phyloP scores from a whole-genome alignment of 2,888 invertebrate species.

The Tuberolachnus salignus region DNA sequence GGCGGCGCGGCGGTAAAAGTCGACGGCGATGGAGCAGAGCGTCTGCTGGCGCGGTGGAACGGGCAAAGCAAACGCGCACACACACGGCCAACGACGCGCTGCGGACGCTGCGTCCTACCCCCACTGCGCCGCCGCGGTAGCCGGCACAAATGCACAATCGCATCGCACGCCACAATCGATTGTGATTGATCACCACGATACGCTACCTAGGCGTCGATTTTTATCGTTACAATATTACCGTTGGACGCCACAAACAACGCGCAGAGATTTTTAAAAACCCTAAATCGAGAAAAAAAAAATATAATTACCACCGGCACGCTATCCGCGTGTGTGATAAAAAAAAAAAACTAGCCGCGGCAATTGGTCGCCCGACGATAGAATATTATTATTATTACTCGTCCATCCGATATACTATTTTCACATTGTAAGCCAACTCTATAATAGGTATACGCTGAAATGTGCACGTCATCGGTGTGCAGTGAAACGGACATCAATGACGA shows the following conservation, averaged over 20 bases:
- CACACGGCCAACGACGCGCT: not conserved
- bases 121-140: not conserved
- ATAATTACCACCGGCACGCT: too few species aligned
- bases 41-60: constrained; percentile 20
- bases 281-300: too few species aligned
- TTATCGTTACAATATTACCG: too few species aligned
- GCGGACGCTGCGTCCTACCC: constrained; percentile 54
- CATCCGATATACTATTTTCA: too few species aligned
- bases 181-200: not conserved
- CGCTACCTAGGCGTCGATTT: too few species aligned
- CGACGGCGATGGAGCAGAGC: not conserved
- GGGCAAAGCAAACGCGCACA: not conserved
- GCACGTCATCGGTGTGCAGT: not conserved
- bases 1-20: not conserved
- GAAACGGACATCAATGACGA: too few species aligned
- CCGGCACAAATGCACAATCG: constrained; percentile 14
- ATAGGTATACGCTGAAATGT: too few species aligned
- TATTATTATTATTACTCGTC: not conserved
- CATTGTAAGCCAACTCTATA: too few species aligned
- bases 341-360: too few species aligned
- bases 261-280: not conserved
- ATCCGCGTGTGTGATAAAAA: too few species aligned
- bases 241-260: not conserved
- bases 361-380: not conserved
- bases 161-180: constrained; percentile 27